Evolutionary conservation across 92 coral and sea anemone genomes (phyloP).

Genomic region (Parazoanthus atlanticus): DNA sequence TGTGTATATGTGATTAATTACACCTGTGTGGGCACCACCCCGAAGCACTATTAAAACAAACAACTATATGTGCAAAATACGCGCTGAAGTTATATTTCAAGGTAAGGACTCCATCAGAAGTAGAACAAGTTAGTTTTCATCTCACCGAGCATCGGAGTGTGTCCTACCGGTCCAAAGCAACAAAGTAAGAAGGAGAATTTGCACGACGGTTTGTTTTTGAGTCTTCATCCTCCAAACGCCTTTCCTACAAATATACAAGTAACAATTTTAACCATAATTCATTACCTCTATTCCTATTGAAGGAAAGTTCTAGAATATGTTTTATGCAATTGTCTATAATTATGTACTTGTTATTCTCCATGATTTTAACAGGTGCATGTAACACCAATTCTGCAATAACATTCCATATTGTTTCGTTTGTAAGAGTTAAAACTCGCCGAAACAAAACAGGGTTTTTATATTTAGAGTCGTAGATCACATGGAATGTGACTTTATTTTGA

Average conservation of each 20-base stretch:
- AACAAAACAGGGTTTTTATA: background rate
- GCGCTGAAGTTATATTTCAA: background rate
- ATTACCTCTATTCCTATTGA: background rate
- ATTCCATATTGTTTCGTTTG: background rate
- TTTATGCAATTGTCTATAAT: background rate
- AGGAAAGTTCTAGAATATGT: background rate
- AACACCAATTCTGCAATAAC: background rate
- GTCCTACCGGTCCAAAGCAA: background rate
- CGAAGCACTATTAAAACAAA: background rate
- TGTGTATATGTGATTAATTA: background rate
- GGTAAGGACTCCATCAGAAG: background rate
- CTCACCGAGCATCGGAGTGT: constrained; percentile 12
- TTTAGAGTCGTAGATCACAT: background rate
- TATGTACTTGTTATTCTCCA: background rate
- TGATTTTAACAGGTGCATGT: background rate
- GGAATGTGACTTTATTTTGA: too few relatives aligned
- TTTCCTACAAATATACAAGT: background rate
- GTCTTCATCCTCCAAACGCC: background rate
- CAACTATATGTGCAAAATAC: background rate
- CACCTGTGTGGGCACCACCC: background rate
- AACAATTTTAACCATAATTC: background rate
- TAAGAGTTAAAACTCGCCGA: background rate
- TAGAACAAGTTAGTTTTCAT: background rate
- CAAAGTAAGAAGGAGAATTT: background rate
- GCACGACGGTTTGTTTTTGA: background rate